Conservation (phyloP, 2,113 vertebrate genomes). For the Tragelaphus strepsiceros region DNA sequence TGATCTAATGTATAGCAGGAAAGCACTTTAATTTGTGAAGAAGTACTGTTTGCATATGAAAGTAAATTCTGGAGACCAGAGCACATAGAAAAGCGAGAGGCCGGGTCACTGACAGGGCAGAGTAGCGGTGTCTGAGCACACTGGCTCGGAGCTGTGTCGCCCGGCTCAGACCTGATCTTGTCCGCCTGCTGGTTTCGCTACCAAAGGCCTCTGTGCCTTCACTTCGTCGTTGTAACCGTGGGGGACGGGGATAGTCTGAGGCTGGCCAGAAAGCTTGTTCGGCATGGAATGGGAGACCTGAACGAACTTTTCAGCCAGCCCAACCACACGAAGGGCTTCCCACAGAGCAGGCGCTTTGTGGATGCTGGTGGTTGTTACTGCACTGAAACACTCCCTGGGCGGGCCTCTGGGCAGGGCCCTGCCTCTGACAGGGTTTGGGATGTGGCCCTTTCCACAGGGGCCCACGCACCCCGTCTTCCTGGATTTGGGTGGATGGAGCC, state of each 20-base stretch:
- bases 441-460: neutral
- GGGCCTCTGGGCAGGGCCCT: neutral
- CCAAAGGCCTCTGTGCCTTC: neutral
- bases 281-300: neutral
- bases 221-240: neutral
- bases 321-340: neutral
- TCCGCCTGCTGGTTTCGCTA: neutral
- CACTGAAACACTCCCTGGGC: neutral
- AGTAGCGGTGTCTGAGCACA: neutral
- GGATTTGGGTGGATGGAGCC: neutral
- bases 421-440: neutral
- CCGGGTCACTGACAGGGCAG: neutral
- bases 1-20: neutral
- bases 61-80: neutral
- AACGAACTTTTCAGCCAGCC: neutral
- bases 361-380: neutral
- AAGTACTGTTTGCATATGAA: neutral
- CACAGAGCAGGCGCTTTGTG: neutral
- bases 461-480: accelerated
- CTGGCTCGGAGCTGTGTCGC: neutral
- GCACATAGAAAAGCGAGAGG: neutral
- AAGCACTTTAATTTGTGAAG: neutral
- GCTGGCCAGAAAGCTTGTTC: neutral
- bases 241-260: neutral
- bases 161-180: neutral